Evolutionary conservation across 2,797 vertebrate genomes (phyloP).

Genomic region (Astyanax mexicanus): DNA sequence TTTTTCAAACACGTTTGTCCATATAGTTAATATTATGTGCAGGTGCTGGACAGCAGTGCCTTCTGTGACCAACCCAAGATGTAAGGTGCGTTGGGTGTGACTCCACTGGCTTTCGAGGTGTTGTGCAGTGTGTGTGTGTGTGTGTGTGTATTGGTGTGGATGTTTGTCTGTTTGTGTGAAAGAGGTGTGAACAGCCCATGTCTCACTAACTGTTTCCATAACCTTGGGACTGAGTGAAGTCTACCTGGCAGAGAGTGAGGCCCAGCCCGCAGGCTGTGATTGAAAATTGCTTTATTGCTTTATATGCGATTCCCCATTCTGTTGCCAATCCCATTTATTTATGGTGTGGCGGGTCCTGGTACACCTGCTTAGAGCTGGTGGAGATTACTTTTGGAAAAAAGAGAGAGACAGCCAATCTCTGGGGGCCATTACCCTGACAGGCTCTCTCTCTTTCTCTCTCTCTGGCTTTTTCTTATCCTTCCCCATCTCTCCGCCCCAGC

Average conservation of each 20-base stretch:
- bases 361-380: conserved; percentile 67
- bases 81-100: conserved; percentile 25
- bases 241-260: conserved; percentile 65
- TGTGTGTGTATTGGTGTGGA: too few species aligned
- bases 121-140: conserved; percentile 6
- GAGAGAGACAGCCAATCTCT: conserved; percentile 61
- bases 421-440: conserved; percentile 63
- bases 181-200: conserved; percentile 51
- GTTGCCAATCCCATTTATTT: conserved; percentile 78
- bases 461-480: conserved; percentile 36
- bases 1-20: too few species aligned
- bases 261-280: conserved; percentile 68
- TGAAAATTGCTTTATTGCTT: conserved; percentile 82
- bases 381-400: conserved; percentile 73
- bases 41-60: conserved; percentile 23
- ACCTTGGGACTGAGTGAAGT: conserved; percentile 70
- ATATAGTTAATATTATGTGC: too few species aligned
- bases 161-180: conserved; percentile 39
- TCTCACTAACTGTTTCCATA: conserved; percentile 68
- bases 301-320: conserved; percentile 76
- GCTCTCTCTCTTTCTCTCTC: conserved; percentile 57
- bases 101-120: conserved; percentile 27
- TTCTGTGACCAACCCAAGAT: background rate
- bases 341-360: conserved; percentile 72
- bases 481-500: conserved; percentile 37